Evolutionary conservation across 2,797 vertebrate genomes (phyloP).

Genomic region (Rhabdophis nuchalis): DNA sequence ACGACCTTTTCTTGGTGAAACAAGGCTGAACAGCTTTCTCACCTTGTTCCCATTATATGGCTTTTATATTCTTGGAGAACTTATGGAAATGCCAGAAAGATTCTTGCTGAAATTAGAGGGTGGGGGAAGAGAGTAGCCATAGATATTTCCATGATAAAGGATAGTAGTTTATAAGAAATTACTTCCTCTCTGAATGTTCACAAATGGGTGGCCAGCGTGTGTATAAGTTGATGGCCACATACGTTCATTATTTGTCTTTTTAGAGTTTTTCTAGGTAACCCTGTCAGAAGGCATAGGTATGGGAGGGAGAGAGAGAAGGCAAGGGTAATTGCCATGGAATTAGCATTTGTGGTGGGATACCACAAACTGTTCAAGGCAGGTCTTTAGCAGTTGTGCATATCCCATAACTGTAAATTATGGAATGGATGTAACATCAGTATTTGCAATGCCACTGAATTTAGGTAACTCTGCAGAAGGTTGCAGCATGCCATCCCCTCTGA

Average conservation of each 20-base stretch:
- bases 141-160: slow-evolving; percentile 62
- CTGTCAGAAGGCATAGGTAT: not conserved
- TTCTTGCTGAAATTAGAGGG: slow-evolving; percentile 57
- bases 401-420: not conserved
- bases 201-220: not conserved
- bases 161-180: slow-evolving; percentile 55
- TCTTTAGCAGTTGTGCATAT: not conserved
- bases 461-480: not conserved
- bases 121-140: slow-evolving; percentile 20
- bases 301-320: not conserved
- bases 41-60: slow-evolving; percentile 71
- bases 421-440: not conserved
- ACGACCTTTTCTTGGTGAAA: slow-evolving; percentile 76
- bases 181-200: slow-evolving; percentile 38
- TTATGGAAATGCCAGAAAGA: slow-evolving; percentile 68
- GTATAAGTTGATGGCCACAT: not conserved
- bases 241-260: slow-evolving; percentile 9
- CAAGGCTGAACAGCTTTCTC: slow-evolving; percentile 75
- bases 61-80: slow-evolving; percentile 66
- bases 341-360: not conserved
- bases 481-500: not conserved
- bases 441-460: not conserved
- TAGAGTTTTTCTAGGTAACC: slow-evolving; percentile 19
- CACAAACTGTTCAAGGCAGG: not conserved
- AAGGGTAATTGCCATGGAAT: not conserved